Conservation (phyloP, 23 tunicate genomes). For the Oikopleura vanhoeffeni region DNA sequence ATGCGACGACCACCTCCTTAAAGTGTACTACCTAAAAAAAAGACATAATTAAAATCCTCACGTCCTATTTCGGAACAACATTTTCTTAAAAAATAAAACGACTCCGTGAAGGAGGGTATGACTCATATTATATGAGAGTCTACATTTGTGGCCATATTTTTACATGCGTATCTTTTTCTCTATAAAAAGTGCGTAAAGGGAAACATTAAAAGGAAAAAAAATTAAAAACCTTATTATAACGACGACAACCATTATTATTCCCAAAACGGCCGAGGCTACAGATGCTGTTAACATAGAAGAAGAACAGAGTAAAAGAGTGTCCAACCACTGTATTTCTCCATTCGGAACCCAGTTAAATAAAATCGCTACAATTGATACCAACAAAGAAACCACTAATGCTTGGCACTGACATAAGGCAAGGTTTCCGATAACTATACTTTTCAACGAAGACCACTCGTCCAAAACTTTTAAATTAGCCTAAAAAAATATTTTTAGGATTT, state of each 20-base stretch:
- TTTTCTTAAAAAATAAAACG: too few relatives aligned
- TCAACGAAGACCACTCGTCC: not conserved
- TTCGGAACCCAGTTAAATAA: slow-evolving; percentile 78
- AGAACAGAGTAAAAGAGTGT: slow-evolving; percentile 55
- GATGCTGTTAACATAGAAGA: slow-evolving; percentile 76
- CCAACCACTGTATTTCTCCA: slow-evolving; percentile 69
- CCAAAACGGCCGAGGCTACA: slow-evolving; percentile 58
- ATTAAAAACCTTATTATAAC: slow-evolving; percentile 9
- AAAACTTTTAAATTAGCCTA: slow-evolving; percentile 6
- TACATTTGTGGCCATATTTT: too few relatives aligned
- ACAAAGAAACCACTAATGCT: slow-evolving; percentile 75
- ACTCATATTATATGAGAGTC: too few relatives aligned
- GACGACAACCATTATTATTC: slow-evolving; percentile 16
- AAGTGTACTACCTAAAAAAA: too few relatives aligned
- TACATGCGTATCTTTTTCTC: too few relatives aligned
- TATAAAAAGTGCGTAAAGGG: not conserved
- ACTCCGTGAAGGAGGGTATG: too few relatives aligned
- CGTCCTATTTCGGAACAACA: too few relatives aligned
- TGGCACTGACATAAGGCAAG: slow-evolving; percentile 7
- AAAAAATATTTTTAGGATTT: too few relatives aligned
- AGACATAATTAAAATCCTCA: too few relatives aligned
- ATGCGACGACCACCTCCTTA: too few relatives aligned
- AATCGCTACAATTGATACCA: slow-evolving; percentile 84
- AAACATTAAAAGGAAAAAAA: not conserved
- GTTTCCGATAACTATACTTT: not conserved